Evolutionary conservation across 2,113 vertebrate genomes (phyloP), one percentile per base, ranked within the genome.

Genomic region (Panurus biarmicus): DNA sequence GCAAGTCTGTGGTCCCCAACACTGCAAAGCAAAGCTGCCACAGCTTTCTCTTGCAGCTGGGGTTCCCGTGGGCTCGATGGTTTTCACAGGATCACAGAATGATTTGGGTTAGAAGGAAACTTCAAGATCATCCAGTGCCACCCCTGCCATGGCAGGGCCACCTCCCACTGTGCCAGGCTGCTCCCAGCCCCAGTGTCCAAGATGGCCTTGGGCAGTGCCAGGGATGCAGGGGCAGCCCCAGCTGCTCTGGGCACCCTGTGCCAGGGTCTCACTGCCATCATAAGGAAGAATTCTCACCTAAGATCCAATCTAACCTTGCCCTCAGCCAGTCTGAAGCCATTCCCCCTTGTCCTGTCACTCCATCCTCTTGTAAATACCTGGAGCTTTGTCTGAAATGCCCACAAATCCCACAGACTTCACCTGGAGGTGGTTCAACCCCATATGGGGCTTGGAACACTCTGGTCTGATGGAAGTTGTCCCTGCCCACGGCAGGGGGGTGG

Each of bases 111-210:
- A 33, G 33, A 28, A 26, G 5, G 44, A 6, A 23, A 3, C 22
- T 60, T 1, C 67, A 25, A 67, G 0, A 0, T 0, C 71, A 31
- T 0, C 53, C 31, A 16, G 9, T 4, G 1, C 35, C 70, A 7
- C 31, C 44, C 25, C 53, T 10, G 36, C 31, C 83, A 44, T 26
- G 44, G 53, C 61, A 85, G 62, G 45, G 36, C 67, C 83, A 19
- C 45, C 64, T 77, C 0, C 54, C 64, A 23, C 33, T 45, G 33
- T 13, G 2, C 62, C 84, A 69, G 45, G 62, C 26, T 76, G 72
- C 62, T 67, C 83, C 73, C 4, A 73, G 6, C 26, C 72, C 62
- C 72, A 57, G 0, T 42, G 38, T 38, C 83, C 72, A 86, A 0
- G 45, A 61, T 50, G 71, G 51, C 44, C 53, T 51, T 31, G 83